Evolutionary conservation across 64 coral and sea anemone species (phyloP).

Genomic region (Pocillopora verrucosa): DNA sequence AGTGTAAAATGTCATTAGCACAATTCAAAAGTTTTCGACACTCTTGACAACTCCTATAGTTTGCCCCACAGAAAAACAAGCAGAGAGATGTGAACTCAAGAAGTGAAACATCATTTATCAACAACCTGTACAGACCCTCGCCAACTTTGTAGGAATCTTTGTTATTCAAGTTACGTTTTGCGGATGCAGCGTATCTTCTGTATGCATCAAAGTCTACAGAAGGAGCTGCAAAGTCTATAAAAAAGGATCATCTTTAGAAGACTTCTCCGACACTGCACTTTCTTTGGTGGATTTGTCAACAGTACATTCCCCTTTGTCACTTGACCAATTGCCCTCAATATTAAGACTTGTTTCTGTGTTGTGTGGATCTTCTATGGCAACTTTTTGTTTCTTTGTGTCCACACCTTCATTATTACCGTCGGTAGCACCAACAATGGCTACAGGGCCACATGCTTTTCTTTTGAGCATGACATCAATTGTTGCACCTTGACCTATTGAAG

Average conservation of each 20-base stretch:
- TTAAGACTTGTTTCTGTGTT: too few species aligned
- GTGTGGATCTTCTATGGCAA: slow-evolving; percentile 15
- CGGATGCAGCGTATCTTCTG: slow-evolving; percentile 2
- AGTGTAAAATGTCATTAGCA: slow-evolving; percentile 1
- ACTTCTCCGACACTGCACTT: too few species aligned
- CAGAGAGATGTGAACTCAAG: slow-evolving; percentile 57
- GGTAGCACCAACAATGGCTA: neutral
- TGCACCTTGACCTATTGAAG: slow-evolving; percentile 4
- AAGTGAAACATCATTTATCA: slow-evolving; percentile 48
- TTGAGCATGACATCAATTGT: slow-evolving; percentile 45
- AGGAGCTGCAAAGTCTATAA: neutral
- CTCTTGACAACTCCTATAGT: slow-evolving; percentile 44
- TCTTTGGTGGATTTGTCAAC: too few species aligned
- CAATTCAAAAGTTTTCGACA: slow-evolving; percentile 44
- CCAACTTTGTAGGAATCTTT: slow-evolving; percentile 17
- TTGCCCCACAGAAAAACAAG: slow-evolving; percentile 41
- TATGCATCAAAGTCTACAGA: slow-evolving; percentile 40
- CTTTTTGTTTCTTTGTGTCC: slow-evolving; percentile 25
- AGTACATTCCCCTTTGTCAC: too few species aligned
- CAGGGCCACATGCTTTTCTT: slow-evolving; percentile 31
- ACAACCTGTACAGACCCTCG: slow-evolving; percentile 39
- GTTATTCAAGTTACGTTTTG: slow-evolving; percentile 33
- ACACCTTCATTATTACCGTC: slow-evolving; percentile 18
- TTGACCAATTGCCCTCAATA: too few species aligned
- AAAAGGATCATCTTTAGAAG: too few species aligned